A percentile compares a stretch with the other conserved stretches of the same genome.
These are phyloP conservation scores for Archips crataeganus DNA, from an alignment of 2,888 invertebrate genomes.

Conservation along the genomic window DNA sequence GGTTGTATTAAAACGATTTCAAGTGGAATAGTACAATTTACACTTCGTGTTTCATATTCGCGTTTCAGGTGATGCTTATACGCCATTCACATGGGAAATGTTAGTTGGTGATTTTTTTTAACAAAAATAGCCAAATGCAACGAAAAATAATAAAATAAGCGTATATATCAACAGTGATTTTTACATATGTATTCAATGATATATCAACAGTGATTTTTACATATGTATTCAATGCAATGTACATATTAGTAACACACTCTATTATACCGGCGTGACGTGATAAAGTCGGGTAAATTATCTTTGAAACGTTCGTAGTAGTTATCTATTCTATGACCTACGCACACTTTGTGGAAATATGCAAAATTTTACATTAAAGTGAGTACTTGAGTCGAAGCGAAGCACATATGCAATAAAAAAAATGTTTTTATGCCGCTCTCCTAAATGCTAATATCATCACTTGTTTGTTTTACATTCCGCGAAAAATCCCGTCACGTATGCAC, in stretches of 20 bases:
- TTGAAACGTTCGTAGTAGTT: too few species aligned
- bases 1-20: constrained; percentile 10
- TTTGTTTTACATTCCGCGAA: constrained; percentile 26
- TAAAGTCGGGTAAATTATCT: too few species aligned
- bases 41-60: background rate
- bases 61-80: background rate
- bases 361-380: background rate
- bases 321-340: too few species aligned
- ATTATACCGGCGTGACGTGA: too few species aligned
- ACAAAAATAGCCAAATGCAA: background rate
- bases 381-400: constrained; percentile 1
- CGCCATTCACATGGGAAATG: background rate
- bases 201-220: too few species aligned
- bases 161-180: too few species aligned
- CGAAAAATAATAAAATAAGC: background rate
- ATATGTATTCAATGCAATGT: too few species aligned
- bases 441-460: constrained; percentile 17
- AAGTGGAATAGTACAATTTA: background rate
- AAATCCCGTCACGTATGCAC: constrained; percentile 33
- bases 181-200: too few species aligned
- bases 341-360: background rate
- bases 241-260: too few species aligned
- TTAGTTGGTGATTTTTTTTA: background rate
- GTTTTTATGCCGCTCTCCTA: background rate
- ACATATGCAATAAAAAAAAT: constrained; percentile 5